Conservation (phyloP, 2,888 invertebrate genomes). For the Nebria brevicollis region DNA sequence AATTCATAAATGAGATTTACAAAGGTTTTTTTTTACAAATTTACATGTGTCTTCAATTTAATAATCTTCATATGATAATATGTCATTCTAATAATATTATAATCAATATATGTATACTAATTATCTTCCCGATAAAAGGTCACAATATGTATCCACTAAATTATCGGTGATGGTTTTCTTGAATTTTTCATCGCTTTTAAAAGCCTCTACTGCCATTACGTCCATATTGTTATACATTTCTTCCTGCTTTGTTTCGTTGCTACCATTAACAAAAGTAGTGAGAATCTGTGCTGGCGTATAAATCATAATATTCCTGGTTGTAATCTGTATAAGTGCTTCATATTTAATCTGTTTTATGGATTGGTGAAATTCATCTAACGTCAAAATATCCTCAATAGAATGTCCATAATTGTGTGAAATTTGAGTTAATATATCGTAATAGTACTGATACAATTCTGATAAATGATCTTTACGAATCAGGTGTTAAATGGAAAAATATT, state of each 20-base stretch:
- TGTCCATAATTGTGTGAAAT: conserved; percentile 47
- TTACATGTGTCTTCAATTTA: too few relatives aligned
- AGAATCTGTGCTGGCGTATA: background rate
- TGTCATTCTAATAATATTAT: too few relatives aligned
- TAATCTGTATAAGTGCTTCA: conserved; percentile 5
- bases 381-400: conserved; percentile 48
- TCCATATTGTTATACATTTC: background rate
- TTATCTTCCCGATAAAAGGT: background rate
- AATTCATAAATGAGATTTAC: too few relatives aligned
- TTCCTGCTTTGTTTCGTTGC: background rate
- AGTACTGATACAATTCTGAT: conserved; percentile 53
- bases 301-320: background rate
- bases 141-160: background rate
- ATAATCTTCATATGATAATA: too few relatives aligned
- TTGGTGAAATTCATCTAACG: conserved; percentile 21
- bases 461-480: conserved; percentile 52
- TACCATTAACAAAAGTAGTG: background rate
- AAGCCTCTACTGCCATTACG: background rate
- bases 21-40: too few relatives aligned
- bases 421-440: conserved; percentile 52
- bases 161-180: background rate
- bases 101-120: too few relatives aligned
- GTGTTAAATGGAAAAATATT: conserved; percentile 55
- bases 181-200: conserved; percentile 13
- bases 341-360: background rate